A percentile compares a stretch with the other conserved stretches of the same genome.
Conservation (phyloP, 2,888 invertebrate species). For the Subacronicta megacephala region DNA sequence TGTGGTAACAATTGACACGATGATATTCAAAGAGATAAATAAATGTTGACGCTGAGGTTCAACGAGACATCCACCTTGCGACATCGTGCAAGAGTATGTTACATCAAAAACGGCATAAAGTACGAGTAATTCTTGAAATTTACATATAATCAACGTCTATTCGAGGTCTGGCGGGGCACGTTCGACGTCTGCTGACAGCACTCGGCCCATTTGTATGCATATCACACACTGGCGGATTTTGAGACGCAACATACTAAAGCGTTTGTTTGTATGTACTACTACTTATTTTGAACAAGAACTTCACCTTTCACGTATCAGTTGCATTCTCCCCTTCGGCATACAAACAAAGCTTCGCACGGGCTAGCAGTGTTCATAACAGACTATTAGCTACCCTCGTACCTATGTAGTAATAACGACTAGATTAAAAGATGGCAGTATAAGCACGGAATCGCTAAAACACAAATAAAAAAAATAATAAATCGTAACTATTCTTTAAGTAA, state of each 20-base stretch:
- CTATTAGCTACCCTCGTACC: neutral
- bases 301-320: conserved; percentile 17
- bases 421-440: conserved; percentile 31
- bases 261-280: conserved; percentile 42
- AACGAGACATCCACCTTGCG: conserved; percentile 34
- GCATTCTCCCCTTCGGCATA: conserved; percentile 4
- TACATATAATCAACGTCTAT: conserved; percentile 65
- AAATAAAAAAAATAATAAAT: too few species aligned
- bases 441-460: conserved; percentile 33
- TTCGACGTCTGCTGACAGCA: conserved; percentile 53
- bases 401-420: conserved; percentile 35
- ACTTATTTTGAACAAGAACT: conserved; percentile 27
- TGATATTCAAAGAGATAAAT: conserved; percentile 32
- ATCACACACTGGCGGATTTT: conserved; percentile 49
- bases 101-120: conserved; percentile 53
- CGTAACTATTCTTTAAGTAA: conserved; percentile 34
- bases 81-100: conserved; percentile 43
- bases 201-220: conserved; percentile 57
- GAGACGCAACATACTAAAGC: conserved; percentile 49
- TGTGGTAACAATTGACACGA: conserved; percentile 44
- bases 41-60: conserved; percentile 34
- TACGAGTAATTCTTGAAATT: conserved; percentile 62
- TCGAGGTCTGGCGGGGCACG: conserved; percentile 57
- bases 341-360: conserved; percentile 24
- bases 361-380: conserved; percentile 10